Evolutionary conservation across 2,888 invertebrate genomes (phyloP), one percentile per base, ranked within the genome.

Genomic region (Eugnorisma glareosa): DNA sequence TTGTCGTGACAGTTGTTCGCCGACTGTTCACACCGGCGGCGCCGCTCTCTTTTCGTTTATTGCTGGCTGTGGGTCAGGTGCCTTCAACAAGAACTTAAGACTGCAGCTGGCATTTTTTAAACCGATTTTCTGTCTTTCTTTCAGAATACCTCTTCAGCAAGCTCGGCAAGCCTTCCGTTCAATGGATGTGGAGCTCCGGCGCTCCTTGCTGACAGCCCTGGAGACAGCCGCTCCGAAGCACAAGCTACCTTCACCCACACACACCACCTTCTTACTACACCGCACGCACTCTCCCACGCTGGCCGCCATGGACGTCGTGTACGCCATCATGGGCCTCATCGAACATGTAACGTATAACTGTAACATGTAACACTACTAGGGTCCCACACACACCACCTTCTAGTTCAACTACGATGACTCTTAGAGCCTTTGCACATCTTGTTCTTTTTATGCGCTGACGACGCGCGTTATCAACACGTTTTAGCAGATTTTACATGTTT

Each of bases 101-200:
- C 31, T 31, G 15, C 1, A 28, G 21, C 66, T 43, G 28, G 66
- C 10, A 66, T 28, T 15, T 28, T 40, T 18, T 51, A n/a, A 40
- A 40, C 64, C 3, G 0, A 40, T 21, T 37, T 37, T 24, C 2
- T 48, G 15, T 43, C 28, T 13, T 6, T 45, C 0, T 82, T 82
- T 0, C 93, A 98, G 98, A 0, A 97, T 99, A 86, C 99, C 99
- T 0, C 94, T 99, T 48, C 97, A 97, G 40, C 99, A 99, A 94
- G 99, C 99, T 63, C 97, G 97, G 45, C 99, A 99, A 92, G 97
- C 98, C 75, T 99, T 98, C 94, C 96, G 97, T 69, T 97, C 99
- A 0, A 99, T 99, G 99, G 99, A 99, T 94, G 97, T 99, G 83
- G 97, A 97, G 57, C 96, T 99, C 37, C 97, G 99, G 1, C 97